Evolutionary conservation across 2,113 vertebrate species (phyloP).

Genomic region (Setophaga petechia): DNA sequence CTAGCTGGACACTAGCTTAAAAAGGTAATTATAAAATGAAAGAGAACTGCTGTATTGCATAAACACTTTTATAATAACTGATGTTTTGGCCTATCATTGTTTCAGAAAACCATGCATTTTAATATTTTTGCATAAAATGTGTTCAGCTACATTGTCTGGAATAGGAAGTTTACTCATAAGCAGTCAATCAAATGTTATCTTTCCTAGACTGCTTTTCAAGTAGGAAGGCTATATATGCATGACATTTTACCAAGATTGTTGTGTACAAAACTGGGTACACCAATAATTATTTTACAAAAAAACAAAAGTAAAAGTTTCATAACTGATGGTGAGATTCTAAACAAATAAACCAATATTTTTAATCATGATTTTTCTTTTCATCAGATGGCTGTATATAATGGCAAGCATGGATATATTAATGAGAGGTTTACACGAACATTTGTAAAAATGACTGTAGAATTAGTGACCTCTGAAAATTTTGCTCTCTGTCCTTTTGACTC

Average conservation of each 20-base stretch:
- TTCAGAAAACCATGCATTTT: conserved; percentile 7
- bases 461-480: background rate
- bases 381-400: background rate
- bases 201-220: conserved; percentile 23
- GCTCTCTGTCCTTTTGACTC: background rate
- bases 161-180: conserved; percentile 37
- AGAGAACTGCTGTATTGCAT: conserved; percentile 47
- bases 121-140: conserved; percentile 54
- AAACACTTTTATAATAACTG: conserved; percentile 55
- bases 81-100: conserved; percentile 39
- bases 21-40: conserved; percentile 72
- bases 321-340: background rate
- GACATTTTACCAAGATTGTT: background rate
- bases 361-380: background rate
- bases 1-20: conserved; percentile 56
- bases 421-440: background rate
- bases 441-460: background rate
- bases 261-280: background rate
- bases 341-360: background rate
- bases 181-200: conserved; percentile 35
- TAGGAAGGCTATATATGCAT: background rate
- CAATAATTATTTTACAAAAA: conserved; percentile 3
- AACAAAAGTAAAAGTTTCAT: background rate
- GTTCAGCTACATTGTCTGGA: background rate
- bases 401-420: background rate